A percentile compares a stretch with the other conserved stretches of the same genome.
phyloP scores from a whole-genome alignment of 2,797 vertebrate species.

The Sebastiscus albofasciatus region DNA sequence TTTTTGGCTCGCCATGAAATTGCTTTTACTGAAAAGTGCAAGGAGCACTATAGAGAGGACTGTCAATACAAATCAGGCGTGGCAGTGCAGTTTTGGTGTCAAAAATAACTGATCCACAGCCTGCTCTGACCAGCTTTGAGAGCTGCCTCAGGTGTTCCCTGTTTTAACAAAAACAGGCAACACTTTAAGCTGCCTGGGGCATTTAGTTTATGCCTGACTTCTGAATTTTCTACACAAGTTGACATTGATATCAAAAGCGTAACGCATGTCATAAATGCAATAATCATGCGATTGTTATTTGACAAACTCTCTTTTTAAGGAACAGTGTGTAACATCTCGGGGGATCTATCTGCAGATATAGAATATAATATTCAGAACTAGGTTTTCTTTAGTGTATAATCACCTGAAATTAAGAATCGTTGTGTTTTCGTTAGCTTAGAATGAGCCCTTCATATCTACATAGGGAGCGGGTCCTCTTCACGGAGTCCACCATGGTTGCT shows the following conservation, averaged over 20 bases:
- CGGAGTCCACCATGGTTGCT: too few species aligned
- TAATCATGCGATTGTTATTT: neutral
- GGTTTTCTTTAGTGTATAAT: neutral
- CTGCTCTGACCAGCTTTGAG: neutral
- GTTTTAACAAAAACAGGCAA: neutral
- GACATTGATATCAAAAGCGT: neutral
- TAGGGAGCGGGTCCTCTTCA: too few species aligned
- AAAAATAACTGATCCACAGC: neutral
- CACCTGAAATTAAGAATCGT: neutral
- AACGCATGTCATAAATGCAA: neutral
- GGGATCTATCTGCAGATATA: too few species aligned
- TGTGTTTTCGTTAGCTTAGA: too few species aligned
- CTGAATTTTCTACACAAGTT: neutral
- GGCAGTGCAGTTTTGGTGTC: constrained; percentile 3
- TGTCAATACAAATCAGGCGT: constrained; percentile 21
- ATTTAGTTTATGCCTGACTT: neutral
- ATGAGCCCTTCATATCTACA: fast-evolving
- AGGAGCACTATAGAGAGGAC: neutral
- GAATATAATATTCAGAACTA: neutral
- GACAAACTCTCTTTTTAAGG: neutral
- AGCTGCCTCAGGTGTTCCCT: neutral
- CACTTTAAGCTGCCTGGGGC: neutral
- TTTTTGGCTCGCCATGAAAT: constrained; percentile 25
- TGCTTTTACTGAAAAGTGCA: constrained; percentile 13
- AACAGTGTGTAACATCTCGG: neutral